Base-by-base conservation (phyloP, 2,113 vertebrate genomes). In the Microtus richardsoni region DNA sequence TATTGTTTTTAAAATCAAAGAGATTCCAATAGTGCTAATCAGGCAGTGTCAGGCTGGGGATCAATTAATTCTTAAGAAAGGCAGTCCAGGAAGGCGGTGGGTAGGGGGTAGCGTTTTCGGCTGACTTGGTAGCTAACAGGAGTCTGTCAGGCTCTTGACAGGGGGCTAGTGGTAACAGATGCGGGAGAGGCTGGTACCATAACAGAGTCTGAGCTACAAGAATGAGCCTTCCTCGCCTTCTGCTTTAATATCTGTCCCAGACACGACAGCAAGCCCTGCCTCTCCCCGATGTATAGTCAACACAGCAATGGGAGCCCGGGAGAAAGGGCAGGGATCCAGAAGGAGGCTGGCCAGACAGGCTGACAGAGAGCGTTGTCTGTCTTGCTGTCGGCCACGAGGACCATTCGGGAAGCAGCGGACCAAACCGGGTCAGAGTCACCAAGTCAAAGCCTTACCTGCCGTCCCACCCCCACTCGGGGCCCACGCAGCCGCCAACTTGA, bases 381-480 rank as follows among this genome's bases (percentile, higher is more conserved):
- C 47, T 24, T 11, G 58, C 17, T 47, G 68, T 80, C 28, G 4
- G 62, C 73, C 83, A 41, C 3, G 79, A 0, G 62, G 66, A 60
- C 47, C 47, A 52, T 2, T 66, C 0, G 39, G 47, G 16, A 75
- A 58, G n/a, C 26, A 39, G 11, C 77, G 77, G 39, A 33, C 88
- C 26, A n/a, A 91, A 44, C 52, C 77, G 14, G 90, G 71, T 82
- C 84, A 4, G 41, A 54, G 89, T n/a, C 91, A 26, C 83, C 89
- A 4, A 73, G n/a, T 44, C 14, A 1, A 26, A 89, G 71, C 83
- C 97, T 97, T 97, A 97, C 97, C 97, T 97, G 97, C 96, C 13
- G 74, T 89, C 95, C 97, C 93, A 89, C 77, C 95, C 95, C 96
- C 74, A 36, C 68, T 28, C 66, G 8, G 54, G 90, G 74, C 92